These are phyloP conservation scores for Bombyx huttoni DNA, from an alignment of 2,888 invertebrate genomes.

Conservation along the genomic window DNA sequence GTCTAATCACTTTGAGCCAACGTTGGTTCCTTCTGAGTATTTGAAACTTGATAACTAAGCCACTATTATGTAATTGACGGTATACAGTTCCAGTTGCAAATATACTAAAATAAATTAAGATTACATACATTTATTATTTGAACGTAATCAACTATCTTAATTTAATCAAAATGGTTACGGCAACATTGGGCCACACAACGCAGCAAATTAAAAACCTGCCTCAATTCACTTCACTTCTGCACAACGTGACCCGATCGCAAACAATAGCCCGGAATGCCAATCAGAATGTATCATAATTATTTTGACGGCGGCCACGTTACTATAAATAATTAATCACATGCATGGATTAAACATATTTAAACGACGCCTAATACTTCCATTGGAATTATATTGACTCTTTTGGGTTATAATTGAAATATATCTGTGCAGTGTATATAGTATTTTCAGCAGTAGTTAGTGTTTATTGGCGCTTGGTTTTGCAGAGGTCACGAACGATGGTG, in stretches of 20 bases:
- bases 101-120: no score
- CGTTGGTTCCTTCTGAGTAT: no score
- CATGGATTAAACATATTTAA: not conserved
- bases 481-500: no score
- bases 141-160: not conserved
- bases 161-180: not conserved
- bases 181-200: not conserved
- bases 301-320: conserved; percentile 35
- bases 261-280: conserved; percentile 8
- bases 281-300: conserved; percentile 27
- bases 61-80: no score
- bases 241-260: conserved; percentile 7
- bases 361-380: not conserved
- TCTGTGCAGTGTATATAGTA: no score
- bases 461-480: no score
- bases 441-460: no score
- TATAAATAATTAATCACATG: conserved; percentile 48
- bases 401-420: no score
- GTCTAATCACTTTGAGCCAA: no score
- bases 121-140: not conserved
- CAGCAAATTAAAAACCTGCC: conserved; percentile 9
- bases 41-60: no score
- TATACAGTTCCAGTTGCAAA: no score
- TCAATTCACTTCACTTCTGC: not conserved
- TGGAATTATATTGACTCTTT: no score